Conservation (phyloP, 2,113 vertebrate species). For the Gadus macrocephalus region DNA sequence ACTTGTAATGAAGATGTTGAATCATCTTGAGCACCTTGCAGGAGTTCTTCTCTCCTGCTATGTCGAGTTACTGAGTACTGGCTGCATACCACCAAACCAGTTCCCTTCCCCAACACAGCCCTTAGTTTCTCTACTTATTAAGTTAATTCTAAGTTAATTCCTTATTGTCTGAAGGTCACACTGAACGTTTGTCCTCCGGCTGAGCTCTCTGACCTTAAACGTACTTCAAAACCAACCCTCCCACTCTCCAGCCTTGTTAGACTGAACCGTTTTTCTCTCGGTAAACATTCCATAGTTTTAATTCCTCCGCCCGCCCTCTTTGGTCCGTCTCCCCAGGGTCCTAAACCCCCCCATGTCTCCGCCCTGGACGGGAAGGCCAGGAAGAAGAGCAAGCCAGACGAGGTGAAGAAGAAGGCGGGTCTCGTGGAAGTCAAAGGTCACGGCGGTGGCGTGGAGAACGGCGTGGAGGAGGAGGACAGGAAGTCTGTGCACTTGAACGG, state of each 20-base stretch:
- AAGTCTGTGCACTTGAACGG: slow-evolving; percentile 79
- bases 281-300: background rate
- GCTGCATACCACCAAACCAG: background rate
- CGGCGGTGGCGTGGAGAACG: slow-evolving; percentile 72
- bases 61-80: slow-evolving; percentile 2
- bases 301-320: slow-evolving; percentile 6
- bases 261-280: too few relatives aligned
- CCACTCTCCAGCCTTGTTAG: too few relatives aligned
- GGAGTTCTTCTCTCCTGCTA: background rate
- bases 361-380: slow-evolving; percentile 84
- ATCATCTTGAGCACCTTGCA: too few relatives aligned
- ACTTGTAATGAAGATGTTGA: too few relatives aligned
- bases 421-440: background rate
- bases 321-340: slow-evolving; percentile 61
- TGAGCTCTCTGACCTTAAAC: too few relatives aligned
- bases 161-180: too few relatives aligned
- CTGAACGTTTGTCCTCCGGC: too few relatives aligned
- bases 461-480: slow-evolving; percentile 77
- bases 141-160: too few relatives aligned
- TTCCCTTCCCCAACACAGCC: slow-evolving; percentile 17
- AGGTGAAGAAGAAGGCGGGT: slow-evolving; percentile 44
- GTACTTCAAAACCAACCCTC: too few relatives aligned
- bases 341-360: slow-evolving; percentile 82
- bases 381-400: slow-evolving; percentile 79
- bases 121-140: too few relatives aligned